phyloP scores from a whole-genome alignment of 1,140 invertebrate species.

The Penaeus indicus region DNA sequence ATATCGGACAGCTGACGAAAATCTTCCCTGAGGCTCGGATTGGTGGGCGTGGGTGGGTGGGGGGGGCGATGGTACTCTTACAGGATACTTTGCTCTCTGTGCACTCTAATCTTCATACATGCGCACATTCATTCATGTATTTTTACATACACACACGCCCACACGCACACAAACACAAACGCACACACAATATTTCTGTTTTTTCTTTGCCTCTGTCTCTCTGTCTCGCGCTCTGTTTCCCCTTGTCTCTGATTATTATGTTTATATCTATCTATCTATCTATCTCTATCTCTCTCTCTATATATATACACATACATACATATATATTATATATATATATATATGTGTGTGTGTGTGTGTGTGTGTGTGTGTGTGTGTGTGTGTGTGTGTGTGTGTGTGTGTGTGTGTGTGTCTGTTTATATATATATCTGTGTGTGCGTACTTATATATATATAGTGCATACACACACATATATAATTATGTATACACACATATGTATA shows the following conservation, averaged over 20 bases:
- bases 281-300: not conserved
- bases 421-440: conserved; percentile 26
- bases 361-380: not conserved
- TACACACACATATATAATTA: conserved; percentile 13
- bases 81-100: too few relatives aligned
- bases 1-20: too few relatives aligned
- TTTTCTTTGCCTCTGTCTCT: conserved; percentile 8
- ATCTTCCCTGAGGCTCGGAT: too few relatives aligned
- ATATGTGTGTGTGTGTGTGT: conserved; percentile 1
- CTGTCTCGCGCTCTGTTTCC: conserved; percentile 22
- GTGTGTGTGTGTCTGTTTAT: not conserved
- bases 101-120: too few relatives aligned
- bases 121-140: too few relatives aligned
- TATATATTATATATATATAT: conserved; percentile 35
- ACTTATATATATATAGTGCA: conserved; percentile 19
- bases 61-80: too few relatives aligned
- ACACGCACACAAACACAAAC: too few relatives aligned
- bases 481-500: not conserved
- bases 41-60: too few relatives aligned
- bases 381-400: conserved; percentile 5
- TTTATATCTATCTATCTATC: not conserved
- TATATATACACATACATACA: conserved; percentile 22
- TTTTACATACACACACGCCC: too few relatives aligned
- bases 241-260: not conserved
- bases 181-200: too few relatives aligned